A percentile compares a stretch with the other conserved stretches of the same genome.
These are phyloP conservation scores for Diphyllodes magnificus DNA, from an alignment of 2,113 vertebrate species.

Conservation along the genomic window DNA sequence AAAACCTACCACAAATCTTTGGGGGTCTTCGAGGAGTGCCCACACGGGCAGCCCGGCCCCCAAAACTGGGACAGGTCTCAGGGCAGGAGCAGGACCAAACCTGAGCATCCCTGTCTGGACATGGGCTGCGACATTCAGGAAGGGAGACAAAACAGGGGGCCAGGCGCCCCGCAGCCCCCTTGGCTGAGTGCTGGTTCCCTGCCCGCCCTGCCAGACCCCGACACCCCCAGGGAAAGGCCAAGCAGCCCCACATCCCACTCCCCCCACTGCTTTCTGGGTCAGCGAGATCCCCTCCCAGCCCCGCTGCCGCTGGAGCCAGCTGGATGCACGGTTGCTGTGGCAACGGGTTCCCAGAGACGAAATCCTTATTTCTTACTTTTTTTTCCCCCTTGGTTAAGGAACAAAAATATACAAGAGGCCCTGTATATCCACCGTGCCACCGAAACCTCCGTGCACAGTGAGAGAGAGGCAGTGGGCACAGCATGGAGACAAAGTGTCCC, in stretches of 20 bases:
- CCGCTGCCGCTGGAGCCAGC: constrained; percentile 43
- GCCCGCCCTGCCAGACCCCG: not conserved
- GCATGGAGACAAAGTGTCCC: fast-evolving
- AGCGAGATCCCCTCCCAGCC: constrained; percentile 29
- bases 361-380: constrained; percentile 14
- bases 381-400: not conserved
- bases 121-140: not conserved
- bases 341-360: constrained; percentile 63
- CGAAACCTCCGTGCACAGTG: fast-evolving
- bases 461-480: fast-evolving
- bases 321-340: constrained; percentile 59
- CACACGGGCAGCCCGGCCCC: fast-evolving
- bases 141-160: not conserved
- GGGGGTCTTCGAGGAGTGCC: not conserved
- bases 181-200: fast-evolving
- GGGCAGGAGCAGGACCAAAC: not conserved
- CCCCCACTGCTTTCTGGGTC: constrained; percentile 58
- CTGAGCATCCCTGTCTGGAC: not conserved
- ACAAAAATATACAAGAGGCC: not conserved
- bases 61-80: not conserved
- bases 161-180: fast-evolving
- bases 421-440: fast-evolving
- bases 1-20: not conserved
- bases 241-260: not conserved
- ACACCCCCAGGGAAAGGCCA: fast-evolving